Base-by-base conservation (phyloP, 2,113 vertebrate species). In the Nicator chloris region DNA sequence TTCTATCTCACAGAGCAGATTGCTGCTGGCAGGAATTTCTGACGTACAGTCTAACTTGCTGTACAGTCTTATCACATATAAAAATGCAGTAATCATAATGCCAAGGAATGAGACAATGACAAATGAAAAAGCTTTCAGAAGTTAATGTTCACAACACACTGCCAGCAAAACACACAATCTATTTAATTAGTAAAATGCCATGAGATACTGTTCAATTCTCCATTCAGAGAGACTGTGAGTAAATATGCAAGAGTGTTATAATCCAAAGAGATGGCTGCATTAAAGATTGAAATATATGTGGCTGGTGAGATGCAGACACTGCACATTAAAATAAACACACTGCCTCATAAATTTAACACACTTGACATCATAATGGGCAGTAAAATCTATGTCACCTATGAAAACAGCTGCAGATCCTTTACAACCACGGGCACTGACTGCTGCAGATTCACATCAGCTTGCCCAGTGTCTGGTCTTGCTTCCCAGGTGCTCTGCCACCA, bases 91-190 rank as follows among this genome's bases (percentile, higher is more conserved):
- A 96, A 96, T 95, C 96, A 94, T 95, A 96, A 95, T 80, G 90
- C 88, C 92, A 88, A 96, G 72, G 88, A 97, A 96, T 95, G 80
- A 93, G 90, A 95, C 92, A 96, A 83, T 96, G 96, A 97, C 83
- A 94, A 96, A 97, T 97, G 97, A 93, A 96, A 97, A 97, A 93
- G 94, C 95, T 93, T 96, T 95, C 92, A 90, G 90, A 93, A 95
- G 92, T 94, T 95, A 95, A 94, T 88, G 92, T 88, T 96, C 90
- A 89, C 92, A 88, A 73, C 94, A 80, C 92, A 94, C 93, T 91
- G 94, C 93, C 95, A 96, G 92, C 88, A 96, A 96, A 96, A 95
- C 79, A 95, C 86, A 96, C 86, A 51, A 92, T 95, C 96, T 93
- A 96, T 96, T 95, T 96, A 96, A 97, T 96, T 96, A 97, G 95